Evolutionary conservation across 2,888 invertebrate genomes (phyloP).

Genomic region (Orthosia incerta): DNA sequence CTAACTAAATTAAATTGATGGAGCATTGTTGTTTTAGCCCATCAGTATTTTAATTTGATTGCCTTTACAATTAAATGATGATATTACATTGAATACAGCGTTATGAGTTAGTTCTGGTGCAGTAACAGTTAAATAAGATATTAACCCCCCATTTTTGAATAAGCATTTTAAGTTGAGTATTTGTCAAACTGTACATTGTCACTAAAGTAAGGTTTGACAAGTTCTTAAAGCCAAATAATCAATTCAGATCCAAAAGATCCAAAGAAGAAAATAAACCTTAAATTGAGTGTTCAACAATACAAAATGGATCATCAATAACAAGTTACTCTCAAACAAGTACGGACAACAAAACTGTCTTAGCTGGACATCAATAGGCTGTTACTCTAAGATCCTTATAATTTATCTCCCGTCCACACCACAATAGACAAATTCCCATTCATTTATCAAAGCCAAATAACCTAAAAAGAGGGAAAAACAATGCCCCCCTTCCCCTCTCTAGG

Average conservation of each 20-base stretch:
- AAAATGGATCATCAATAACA: slow-evolving; percentile 42
- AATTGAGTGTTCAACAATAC: slow-evolving; percentile 39
- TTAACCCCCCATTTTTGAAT: no score
- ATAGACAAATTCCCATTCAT: slow-evolving; percentile 75
- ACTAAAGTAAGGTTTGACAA: no score
- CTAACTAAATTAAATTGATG: no score
- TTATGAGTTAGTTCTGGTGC: no score
- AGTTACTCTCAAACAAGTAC: slow-evolving; percentile 49
- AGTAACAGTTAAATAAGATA: no score
- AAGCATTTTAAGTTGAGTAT: no score
- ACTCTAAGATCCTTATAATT: slow-evolving; percentile 66
- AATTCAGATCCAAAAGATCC: not conserved
- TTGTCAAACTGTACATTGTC: no score
- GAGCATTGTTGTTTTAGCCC: no score
- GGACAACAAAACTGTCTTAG: slow-evolving; percentile 50
- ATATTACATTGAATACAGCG: no score
- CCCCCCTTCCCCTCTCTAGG: slow-evolving; percentile 51
- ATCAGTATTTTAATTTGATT: no score
- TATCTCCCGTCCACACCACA: slow-evolving; percentile 69
- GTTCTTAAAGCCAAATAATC: no score
- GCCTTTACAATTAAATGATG: no score
- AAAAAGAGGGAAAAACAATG: slow-evolving; percentile 80
- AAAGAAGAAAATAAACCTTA: slow-evolving; percentile 9
- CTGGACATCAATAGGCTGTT: slow-evolving; percentile 59
- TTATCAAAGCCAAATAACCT: slow-evolving; percentile 76